Evolutionary conservation across 2,888 invertebrate genomes (phyloP), one percentile per base, ranked within the genome.

Genomic region (Coenonympha glycerion): DNA sequence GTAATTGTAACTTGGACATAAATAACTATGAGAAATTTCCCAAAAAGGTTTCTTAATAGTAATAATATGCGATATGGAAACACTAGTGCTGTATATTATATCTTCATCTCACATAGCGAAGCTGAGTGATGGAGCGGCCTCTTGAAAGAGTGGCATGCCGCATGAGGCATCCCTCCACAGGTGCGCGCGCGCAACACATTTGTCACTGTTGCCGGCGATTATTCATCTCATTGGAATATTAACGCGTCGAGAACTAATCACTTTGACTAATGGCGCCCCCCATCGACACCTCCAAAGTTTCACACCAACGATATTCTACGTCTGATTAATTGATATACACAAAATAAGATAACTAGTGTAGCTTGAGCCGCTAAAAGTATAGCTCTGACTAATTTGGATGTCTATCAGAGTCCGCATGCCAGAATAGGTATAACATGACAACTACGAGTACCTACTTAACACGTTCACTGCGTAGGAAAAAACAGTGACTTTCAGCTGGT

Each of bases 171-270:
- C 55, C 51, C 53, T 47, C 53, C 52, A 76, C 82, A 83, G 84
- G 81, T 84, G 85, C 82, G 83, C 77, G 69, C 73, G 79, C 80
- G 82, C 83, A 72, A 68, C 69, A 69, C 86, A 87, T 87, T 86
- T 86, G 87, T 87, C 87, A 86, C 83, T 87, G 87, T 86, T 71
- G 67, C 74, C 73, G 71, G 78, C 74, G 78, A 86, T 86, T 85
- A 85, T 84, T 87, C 85, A 87, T 87, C 81, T 81, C 84, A 85
- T 85, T 85, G 86, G 83, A 83, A 84, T 85, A 85, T 87, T 86
- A 85, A 81, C 77, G 76, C 74, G 73, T 71, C 66, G 76, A 76
- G 79, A 86, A 82, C 84, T 86, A 86, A 87, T 87, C 86, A 86
- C 75, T 71, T 74, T 83, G 80, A 86, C 87, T 86, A 86, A 87